Percentiles rank a stretch among this genome's conserved stretches.
These are phyloP conservation scores for Glareola pratincola DNA, from an alignment of 2,113 vertebrate genomes.

Conservation along the genomic window DNA sequence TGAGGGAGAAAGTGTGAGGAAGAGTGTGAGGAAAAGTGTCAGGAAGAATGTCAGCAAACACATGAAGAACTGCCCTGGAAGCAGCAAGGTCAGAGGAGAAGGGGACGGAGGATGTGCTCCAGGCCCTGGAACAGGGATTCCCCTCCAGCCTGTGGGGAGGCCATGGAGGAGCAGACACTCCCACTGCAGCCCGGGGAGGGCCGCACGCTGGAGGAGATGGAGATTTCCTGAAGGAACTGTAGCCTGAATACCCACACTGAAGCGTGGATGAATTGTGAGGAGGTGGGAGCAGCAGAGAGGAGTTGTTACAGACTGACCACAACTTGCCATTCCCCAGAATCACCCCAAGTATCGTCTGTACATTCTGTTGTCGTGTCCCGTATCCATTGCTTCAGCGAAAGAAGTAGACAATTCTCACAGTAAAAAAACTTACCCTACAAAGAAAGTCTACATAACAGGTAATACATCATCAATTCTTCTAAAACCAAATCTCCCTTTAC, in stretches of 20 bases:
- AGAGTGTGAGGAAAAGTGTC: background rate
- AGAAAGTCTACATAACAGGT: background rate
- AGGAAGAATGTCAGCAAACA: background rate
- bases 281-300: background rate
- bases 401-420: background rate
- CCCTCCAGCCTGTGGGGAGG: background rate
- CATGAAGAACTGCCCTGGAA: background rate
- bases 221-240: background rate
- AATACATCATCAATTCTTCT: background rate
- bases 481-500: background rate
- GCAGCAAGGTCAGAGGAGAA: accelerated
- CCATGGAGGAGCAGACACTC: accelerated
- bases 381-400: background rate
- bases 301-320: accelerated
- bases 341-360: accelerated
- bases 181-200: background rate
- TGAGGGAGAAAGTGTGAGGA: background rate
- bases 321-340: background rate
- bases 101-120: accelerated
- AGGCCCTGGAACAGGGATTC: accelerated
- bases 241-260: accelerated
- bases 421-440: background rate
- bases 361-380: background rate
- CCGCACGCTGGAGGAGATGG: accelerated
- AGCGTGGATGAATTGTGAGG: background rate